phyloP scores from a whole-genome alignment of 2,797 vertebrate genomes.

The Chaetophractus vellerosus region DNA sequence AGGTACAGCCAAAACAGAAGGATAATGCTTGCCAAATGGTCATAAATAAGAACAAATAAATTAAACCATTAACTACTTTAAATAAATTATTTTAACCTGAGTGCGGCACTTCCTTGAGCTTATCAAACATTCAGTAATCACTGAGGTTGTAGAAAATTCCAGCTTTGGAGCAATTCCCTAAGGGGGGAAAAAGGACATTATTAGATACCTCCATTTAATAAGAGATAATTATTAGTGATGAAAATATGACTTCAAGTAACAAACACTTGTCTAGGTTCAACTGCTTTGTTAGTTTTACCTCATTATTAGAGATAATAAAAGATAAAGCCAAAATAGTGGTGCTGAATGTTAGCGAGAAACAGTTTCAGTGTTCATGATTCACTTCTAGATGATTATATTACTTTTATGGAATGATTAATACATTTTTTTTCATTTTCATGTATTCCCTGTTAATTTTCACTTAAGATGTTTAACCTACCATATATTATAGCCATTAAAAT shows the following conservation, averaged over 20 bases:
- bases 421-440: conserved; percentile 86
- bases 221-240: conserved; percentile 83
- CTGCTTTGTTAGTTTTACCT: conserved; percentile 87
- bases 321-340: conserved; percentile 89
- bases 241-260: conserved; percentile 90
- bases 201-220: conserved; percentile 90
- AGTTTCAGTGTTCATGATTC: conserved; percentile 90
- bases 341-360: conserved; percentile 90
- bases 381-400: conserved; percentile 88
- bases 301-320: conserved; percentile 90
- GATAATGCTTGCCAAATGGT: neutral
- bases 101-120: conserved; percentile 89
- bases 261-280: conserved; percentile 87
- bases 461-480: conserved; percentile 77
- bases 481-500: conserved; percentile 38
- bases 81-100: conserved; percentile 88
- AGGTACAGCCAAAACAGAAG: conserved; percentile 63
- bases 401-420: conserved; percentile 88
- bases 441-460: conserved; percentile 84
- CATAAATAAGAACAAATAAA: conserved; percentile 14
- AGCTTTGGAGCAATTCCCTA: conserved; percentile 97
- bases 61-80: conserved; percentile 44
- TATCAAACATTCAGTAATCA: conserved; percentile 94
- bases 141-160: conserved; percentile 95
- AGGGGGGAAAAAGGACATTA: conserved; percentile 88